These are phyloP conservation scores for Neostethus bicornis DNA, from an alignment of 2,797 vertebrate genomes.

Conservation along the genomic window DNA sequence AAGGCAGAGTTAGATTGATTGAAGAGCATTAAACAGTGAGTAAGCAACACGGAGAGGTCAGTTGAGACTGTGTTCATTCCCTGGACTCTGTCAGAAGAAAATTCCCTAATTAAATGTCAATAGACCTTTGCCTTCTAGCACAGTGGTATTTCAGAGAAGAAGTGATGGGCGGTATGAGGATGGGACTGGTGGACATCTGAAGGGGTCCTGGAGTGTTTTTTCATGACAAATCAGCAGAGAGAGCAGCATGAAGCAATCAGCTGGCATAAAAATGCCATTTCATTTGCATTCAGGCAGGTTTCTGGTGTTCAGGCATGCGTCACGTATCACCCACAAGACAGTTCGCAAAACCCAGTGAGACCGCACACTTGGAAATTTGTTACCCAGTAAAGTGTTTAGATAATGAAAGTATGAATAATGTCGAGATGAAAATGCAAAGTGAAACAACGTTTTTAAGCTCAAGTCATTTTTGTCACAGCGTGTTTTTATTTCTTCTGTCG, in stretches of 20 bases:
- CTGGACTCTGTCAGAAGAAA: conserved; percentile 45
- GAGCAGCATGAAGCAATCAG: conserved; percentile 43
- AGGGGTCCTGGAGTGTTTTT: conserved; percentile 41
- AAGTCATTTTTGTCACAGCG: too few relatives aligned
- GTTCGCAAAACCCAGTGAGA: conserved; percentile 9
- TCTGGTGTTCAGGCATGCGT: conserved; percentile 37
- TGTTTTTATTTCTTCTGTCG: too few relatives aligned
- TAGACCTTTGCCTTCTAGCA: conserved; percentile 59
- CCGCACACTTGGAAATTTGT: conserved; percentile 15
- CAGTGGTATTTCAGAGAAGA: conserved; percentile 59
- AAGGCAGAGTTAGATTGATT: conserved; percentile 29
- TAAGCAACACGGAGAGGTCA: conserved; percentile 27
- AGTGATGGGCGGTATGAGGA: neutral
- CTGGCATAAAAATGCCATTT: conserved; percentile 68
- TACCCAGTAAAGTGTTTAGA: conserved; percentile 5
- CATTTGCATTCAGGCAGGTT: conserved; percentile 51
- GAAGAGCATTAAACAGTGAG: conserved; percentile 41
- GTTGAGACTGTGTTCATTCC: conserved; percentile 34
- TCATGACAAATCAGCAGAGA: conserved; percentile 20
- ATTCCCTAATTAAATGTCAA: conserved; percentile 71
- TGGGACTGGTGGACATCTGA: conserved; percentile 21
- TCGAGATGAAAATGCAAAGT: neutral
- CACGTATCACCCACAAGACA: conserved; percentile 28
- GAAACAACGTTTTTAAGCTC: neutral
- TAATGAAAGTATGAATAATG: neutral